A percentile compares a stretch with the other conserved stretches of the same genome.
Conservation (phyloP, 2,888 invertebrate species). For the Drosophila lacicola region DNA sequence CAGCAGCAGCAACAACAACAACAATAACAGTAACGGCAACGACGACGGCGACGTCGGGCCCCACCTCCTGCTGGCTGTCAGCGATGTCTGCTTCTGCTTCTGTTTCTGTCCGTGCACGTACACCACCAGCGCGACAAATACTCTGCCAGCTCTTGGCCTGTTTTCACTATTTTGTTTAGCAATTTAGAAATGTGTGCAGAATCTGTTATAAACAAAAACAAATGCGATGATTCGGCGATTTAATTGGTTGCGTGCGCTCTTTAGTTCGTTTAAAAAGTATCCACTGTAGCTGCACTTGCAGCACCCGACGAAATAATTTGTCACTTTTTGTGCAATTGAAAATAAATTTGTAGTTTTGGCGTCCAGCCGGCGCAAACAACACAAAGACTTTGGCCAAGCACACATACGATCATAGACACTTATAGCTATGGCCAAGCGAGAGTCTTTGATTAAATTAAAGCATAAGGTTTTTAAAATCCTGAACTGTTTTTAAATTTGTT, state of each 20-base stretch:
- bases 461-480: conserved; percentile 40
- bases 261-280: conserved; percentile 2
- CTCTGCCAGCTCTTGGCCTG: conserved; percentile 53
- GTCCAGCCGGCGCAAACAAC: conserved; percentile 61
- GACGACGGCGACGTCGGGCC: conserved; percentile 39
- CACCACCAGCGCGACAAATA: conserved; percentile 59
- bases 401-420: conserved; percentile 4
- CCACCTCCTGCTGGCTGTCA: conserved; percentile 56
- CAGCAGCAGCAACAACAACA: conserved; percentile 10
- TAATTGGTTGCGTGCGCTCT: conserved; percentile 28
- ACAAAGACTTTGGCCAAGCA: conserved; percentile 28
- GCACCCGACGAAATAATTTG: conserved; percentile 25
- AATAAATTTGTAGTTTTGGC: conserved; percentile 55
- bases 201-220: conserved; percentile 60
- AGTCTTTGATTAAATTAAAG: conserved; percentile 8
- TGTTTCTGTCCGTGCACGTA: conserved; percentile 66
- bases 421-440: conserved; percentile 5
- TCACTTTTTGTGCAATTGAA: conserved; percentile 52
- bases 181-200: conserved; percentile 34
- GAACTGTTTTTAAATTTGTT: conserved; percentile 54
- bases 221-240: conserved; percentile 31
- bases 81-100: conserved; percentile 62
- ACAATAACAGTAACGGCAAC: conserved; percentile 10
- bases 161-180: conserved; percentile 57
- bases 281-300: conserved; percentile 21